These are phyloP conservation scores for Nemotelus pantherinus DNA, from an alignment of 2,888 invertebrate genomes.

Conservation along the genomic window DNA sequence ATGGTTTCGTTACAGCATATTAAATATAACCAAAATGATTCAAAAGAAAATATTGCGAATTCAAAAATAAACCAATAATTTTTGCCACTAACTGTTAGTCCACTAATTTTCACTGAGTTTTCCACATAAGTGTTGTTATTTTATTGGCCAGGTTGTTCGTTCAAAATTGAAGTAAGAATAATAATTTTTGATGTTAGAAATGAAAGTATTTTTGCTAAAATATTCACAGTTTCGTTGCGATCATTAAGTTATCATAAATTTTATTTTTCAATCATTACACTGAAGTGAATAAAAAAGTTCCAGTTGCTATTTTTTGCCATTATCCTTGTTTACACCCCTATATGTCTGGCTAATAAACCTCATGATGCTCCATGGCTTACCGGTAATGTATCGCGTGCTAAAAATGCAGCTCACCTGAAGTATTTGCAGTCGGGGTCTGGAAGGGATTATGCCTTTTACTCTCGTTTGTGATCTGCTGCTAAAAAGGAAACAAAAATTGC, in stretches of 20 bases:
- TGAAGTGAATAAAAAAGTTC: constrained; percentile 13
- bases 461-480: no score
- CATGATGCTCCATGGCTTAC: no score
- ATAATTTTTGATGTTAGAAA: constrained; percentile 1
- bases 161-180: not conserved
- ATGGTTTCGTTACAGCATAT: not conserved
- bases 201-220: constrained; percentile 1
- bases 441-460: no score
- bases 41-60: constrained; percentile 8
- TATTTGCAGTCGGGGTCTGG: no score
- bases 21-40: not conserved
- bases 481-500: no score
- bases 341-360: no score
- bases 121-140: not conserved
- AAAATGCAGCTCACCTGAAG: no score
- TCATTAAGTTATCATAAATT: not conserved
- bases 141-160: not conserved
- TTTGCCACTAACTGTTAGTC: not conserved
- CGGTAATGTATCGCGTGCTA: no score
- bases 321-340: no score
- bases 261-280: not conserved
- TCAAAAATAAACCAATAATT: constrained; percentile 11
- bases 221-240: constrained; percentile 16
- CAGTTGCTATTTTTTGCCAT: not conserved
- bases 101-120: no score